Evolutionary conservation across 2,113 vertebrate species (phyloP), one percentile per base, ranked within the genome.

Genomic region (Leuciscus idus): DNA sequence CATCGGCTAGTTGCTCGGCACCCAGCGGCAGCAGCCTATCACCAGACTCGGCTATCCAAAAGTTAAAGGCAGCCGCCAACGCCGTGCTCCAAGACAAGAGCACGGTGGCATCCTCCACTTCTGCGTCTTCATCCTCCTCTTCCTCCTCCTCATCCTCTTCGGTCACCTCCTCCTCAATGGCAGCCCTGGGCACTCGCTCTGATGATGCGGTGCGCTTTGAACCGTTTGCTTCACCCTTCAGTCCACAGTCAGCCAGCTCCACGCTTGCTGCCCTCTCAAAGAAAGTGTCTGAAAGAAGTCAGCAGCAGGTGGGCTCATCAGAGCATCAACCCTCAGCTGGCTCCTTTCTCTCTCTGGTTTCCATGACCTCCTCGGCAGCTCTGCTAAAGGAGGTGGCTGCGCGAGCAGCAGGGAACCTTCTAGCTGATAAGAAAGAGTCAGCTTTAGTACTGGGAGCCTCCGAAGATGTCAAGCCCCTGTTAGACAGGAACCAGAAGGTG

Each of bases 381-480:
- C 96, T 99, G 84, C 96, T 99, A 89, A 99, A 99, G 90, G 98
- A 99, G 93, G 98, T 99, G 87, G 98, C 98, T 10, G 98, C 98
- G 15, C 96, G 98, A 91, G 98, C 98, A 46, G 97, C 98, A 0
- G 98, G 98, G 88, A 99, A 95, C 88, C 95, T 99, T 28, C 93
- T 99, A 91, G 96, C 96, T 7, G 98, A 98, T 91, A 98, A 98
- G 91, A 97, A 97, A 91, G 96, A 98, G 7, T 95, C 39, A 61
- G 91, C 95, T 0, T 93, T 93, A 88, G 92, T 91, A 91, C 91
- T 74, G 86, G 92, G 66, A 88, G 92, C 92, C 89, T 94, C 95
- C 61, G 98, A 98, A 92, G 98, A 98, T 70, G 93, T 97, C 84
- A 95, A 97, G 81, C 95, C 96, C 68, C 95, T 96, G 89, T 91